Percentiles rank a stretch among this genome's conserved stretches.
Evolutionary conservation across 1,140 invertebrate species (phyloP).

Genomic region (Zaprionus kolodkinae): DNA sequence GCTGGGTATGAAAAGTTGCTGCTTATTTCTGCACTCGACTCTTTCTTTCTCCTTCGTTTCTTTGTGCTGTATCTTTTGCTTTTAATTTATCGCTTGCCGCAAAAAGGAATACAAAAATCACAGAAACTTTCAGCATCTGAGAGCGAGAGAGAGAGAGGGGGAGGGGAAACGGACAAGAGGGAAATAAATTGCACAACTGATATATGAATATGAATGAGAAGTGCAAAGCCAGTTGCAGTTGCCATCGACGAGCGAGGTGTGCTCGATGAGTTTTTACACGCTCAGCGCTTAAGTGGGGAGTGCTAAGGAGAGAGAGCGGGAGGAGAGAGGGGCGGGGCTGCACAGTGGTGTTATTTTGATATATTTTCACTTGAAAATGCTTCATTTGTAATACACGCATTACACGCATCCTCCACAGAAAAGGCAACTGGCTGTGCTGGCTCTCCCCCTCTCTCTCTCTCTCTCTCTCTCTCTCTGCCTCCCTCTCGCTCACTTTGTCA

Average conservation of each 20-base stretch:
- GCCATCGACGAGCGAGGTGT: conserved; percentile 32
- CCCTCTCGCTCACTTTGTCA: conserved; percentile 21
- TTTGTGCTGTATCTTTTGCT: conserved; percentile 24
- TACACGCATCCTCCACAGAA: conserved; percentile 43
- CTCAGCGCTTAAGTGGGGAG: not conserved
- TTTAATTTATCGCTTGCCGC: conserved; percentile 39
- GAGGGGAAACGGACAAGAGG: conserved; percentile 23
- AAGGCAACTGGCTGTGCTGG: not conserved
- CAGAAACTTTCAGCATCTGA: conserved; percentile 14
- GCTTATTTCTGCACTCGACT: conserved; percentile 1
- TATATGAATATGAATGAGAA: conserved; percentile 58
- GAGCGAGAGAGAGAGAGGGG: conserved; percentile 3
- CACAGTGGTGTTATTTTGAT: conserved; percentile 14
- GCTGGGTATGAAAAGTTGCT: not conserved
- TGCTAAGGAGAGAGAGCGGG: not conserved
- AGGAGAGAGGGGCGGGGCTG: too few species aligned
- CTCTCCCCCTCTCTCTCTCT: conserved; percentile 3
- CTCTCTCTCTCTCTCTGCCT: not conserved
- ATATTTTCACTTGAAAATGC: conserved; percentile 60
- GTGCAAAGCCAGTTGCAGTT: conserved; percentile 20
- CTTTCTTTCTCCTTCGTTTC: too few species aligned
- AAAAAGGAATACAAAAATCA: conserved; percentile 25
- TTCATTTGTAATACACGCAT: conserved; percentile 50
- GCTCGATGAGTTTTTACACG: conserved; percentile 30
- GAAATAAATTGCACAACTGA: conserved; percentile 57